phyloP scores from a whole-genome alignment of 2,888 invertebrate species.

The Hyalella azteca region DNA sequence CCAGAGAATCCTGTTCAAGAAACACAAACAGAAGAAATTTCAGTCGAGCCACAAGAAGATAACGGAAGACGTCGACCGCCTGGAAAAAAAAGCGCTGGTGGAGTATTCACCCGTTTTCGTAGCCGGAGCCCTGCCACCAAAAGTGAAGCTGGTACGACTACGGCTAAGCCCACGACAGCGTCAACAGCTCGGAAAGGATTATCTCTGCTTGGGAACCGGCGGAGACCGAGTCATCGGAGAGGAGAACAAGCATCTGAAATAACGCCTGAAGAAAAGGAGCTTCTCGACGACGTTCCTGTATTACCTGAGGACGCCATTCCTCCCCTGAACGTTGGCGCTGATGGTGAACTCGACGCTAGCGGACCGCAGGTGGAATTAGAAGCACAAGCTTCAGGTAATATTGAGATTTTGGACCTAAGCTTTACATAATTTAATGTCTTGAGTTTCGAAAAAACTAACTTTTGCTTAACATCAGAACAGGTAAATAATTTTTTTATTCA shows the following conservation, averaged over 20 bases:
- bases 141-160: not conserved
- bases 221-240: slow-evolving; percentile 9
- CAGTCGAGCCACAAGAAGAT: not conserved
- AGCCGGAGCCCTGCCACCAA: not conserved
- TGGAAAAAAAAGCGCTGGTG: slow-evolving; percentile 18
- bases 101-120: slow-evolving; percentile 15
- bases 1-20: slow-evolving; percentile 34
- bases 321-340: not conserved
- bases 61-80: not conserved
- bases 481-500: not conserved
- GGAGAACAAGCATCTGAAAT: not conserved
- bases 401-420: not conserved
- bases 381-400: slow-evolving; percentile 28
- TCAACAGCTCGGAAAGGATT: not conserved
- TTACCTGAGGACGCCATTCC: slow-evolving; percentile 9
- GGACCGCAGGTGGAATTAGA: slow-evolving; percentile 27
- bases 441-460: not conserved
- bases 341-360: slow-evolving; percentile 2
- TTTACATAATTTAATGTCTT: not conserved
- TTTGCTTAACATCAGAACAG: not conserved
- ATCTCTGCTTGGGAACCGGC: slow-evolving; percentile 15
- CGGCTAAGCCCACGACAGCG: not conserved
- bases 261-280: slow-evolving; percentile 5
- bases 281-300: not conserved
- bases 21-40: slow-evolving; percentile 1